Evolutionary conservation across 2,113 vertebrate genomes (phyloP), one percentile per base, ranked within the genome.

Genomic region (Thunnus thynnus): DNA sequence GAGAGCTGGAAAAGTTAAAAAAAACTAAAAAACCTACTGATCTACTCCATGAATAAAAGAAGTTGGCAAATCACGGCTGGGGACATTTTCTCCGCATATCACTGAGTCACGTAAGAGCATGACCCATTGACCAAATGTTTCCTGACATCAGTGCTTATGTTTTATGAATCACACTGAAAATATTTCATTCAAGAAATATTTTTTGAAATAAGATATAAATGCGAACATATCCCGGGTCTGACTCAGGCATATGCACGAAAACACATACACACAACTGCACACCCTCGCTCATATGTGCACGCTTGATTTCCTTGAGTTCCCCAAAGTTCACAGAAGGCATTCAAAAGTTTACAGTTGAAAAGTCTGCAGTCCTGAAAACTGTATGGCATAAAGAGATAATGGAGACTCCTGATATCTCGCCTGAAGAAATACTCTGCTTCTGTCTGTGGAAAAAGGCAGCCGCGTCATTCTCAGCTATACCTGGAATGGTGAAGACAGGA

Each of bases 401-500:
- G 46, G n/a, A 80, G 58, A 63, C 60, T 74, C 12, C 8, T 76
- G 82, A 87, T 87, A 85, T 80, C 36, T 82, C 14, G 76, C 85
- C 86, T 20, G 67, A 63, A 91, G 88, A 88, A 58, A 80, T 69
- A 51, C 76, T 86, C 74, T 86, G 71, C 76, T 63, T 57, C 62
- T 65, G 52, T 82, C 76, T 83, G 83, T 9, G 62, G 76, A 72
- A 71, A 22, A 76, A 86, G 65, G 72, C 55, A 16, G 68, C 87
- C 90, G 79, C 86, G 79, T 91, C 87, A 89, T 75, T 77, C 57
- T 75, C 56, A 62, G 65, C 54, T 47, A 55, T 84, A 86, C 54
- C 54, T 84, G 71, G 72, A 73, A 73, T 13, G 55, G 41, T 46
- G 74, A 69, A 56, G 56, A 78, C 50, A 69, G 56, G 60, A 72